These are phyloP conservation scores for Rhyacophila brunnea DNA, from an alignment of 1,140 invertebrate species.

Conservation along the genomic window DNA sequence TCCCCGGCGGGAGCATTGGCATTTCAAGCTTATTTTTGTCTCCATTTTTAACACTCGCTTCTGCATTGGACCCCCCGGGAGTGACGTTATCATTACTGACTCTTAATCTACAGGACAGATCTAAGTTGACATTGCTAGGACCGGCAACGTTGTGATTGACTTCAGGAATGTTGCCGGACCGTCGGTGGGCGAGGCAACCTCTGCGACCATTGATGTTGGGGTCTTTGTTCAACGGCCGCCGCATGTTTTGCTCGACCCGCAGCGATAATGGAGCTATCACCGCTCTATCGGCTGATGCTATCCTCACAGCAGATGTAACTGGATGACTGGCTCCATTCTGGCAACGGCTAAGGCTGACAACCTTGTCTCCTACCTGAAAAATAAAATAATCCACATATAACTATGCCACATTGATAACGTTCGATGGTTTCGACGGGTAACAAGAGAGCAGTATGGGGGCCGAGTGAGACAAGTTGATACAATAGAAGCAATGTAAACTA, in stretches of 20 bases:
- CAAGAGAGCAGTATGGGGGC: too few relatives aligned
- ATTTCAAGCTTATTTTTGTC: neutral
- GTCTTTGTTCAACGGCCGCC: slow-evolving; percentile 60
- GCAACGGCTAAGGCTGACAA: slow-evolving; percentile 64
- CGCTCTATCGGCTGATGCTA: slow-evolving; percentile 44
- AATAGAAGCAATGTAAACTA: too few relatives aligned
- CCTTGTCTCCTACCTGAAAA: slow-evolving; percentile 60
- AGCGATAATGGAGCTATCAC: slow-evolving; percentile 45
- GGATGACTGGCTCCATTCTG: slow-evolving; percentile 49
- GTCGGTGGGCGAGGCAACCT: slow-evolving; percentile 56
- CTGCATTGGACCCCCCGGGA: neutral
- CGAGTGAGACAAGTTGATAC: too few relatives aligned
- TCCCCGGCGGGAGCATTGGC: neutral
- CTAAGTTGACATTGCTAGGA: slow-evolving; percentile 19
- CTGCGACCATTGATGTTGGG: slow-evolving; percentile 72
- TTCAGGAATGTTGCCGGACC: slow-evolving; percentile 22
- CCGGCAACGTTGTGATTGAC: slow-evolving; percentile 36
- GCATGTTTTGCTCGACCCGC: slow-evolving; percentile 48
- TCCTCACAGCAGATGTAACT: slow-evolving; percentile 48
- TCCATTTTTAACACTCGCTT: neutral
- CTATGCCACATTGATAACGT: too few relatives aligned
- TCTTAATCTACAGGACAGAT: slow-evolving; percentile 14
- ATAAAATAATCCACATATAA: too few relatives aligned
- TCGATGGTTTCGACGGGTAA: too few relatives aligned
- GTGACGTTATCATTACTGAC: slow-evolving; percentile 14